Base-by-base conservation (phyloP, 2,888 invertebrate species). In the Lottia gigantea region DNA sequence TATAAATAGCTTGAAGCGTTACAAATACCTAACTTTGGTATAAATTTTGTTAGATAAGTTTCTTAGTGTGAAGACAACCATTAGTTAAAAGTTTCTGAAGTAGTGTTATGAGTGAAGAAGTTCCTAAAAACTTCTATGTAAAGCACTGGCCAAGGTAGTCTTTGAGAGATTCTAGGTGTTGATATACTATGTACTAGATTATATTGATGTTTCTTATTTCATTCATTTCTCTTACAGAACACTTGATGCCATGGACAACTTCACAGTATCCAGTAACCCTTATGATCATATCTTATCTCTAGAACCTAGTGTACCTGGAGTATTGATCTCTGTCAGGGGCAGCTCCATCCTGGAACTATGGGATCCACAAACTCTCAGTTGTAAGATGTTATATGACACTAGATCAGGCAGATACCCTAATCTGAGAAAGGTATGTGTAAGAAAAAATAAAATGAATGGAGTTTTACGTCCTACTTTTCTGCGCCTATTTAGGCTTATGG, bases 321-420 rank as follows among this genome's bases (percentile, higher is more conserved):
- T 90, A 46, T 90, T 90, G 88, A 81, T 90, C 31, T 84, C 89
- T 2, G 84, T 90, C n/a, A 84, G 89, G 47, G 90, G 90, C 23
- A 90, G 90, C 0, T 89, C 90, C n/a, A 84, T 90, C 23, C 75
- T 91, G 67, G 90, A 91, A 79, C 83, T 91, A 47, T 91, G 91
- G 90, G 89, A 89, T 73, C 85, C 87, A 0, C 72, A 82, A 25
- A 79, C 80, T 2, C 81, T 89, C n/a, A 87, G 86, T 47, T 91
- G 91, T 79, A 86, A 87, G 66, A 85, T 90, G 79, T 82, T 90
- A 67, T 91, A 88, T 80, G 91, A 91, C 78, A 88, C 90, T 19
- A 80, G 87, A 46, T 85, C 83, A 46, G 84, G 85, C 71, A 77
- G 82, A 76, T 84, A 83, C 71, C 82, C 85, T 16, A 78, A 81